Base-by-base conservation (phyloP, 2,113 vertebrate genomes). In the Gadus chalcogrammus region DNA sequence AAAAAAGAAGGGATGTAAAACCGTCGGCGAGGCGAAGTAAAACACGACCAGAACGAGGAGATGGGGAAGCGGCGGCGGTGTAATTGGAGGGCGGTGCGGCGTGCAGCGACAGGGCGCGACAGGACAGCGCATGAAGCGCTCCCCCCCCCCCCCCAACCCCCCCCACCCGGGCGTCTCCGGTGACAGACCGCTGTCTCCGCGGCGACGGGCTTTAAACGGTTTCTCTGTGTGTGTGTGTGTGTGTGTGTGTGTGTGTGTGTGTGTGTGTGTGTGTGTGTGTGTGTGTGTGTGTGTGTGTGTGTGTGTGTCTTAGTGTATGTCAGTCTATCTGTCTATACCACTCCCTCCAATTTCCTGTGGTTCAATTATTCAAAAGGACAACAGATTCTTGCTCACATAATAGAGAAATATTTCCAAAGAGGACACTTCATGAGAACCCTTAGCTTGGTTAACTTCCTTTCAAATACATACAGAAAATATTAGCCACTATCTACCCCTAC, bases 301-400 rank as follows among this genome's bases (percentile, higher is more conserved):
- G 62, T 42, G 28, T 60, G 27, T 62, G 42, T 68, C 68, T 69
- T 64, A 65, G 28, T 69, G 53, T 61, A 5, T 24, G 13, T 63
- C 12, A 15, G 22, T 63, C 22, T 62, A 13, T 62, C 61, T 63
- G 7, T 60, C 65, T 60, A 62, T 84, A 61, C 84, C 87, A 94
- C 92, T 93, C 92, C 92, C 92, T 93, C 91, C 91, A 92, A 92
- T 92, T 91, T 91, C 92, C 92, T 91, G 16, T 53, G 1, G 52
- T 53, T 15, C 52, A 53, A 24, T 24, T 24, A 24, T 24, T 24
- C 24, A 24, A 24, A 24, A 24, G 24, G 24, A 24, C 24, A 24
- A 35, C 31, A 35, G 31, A 35, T 35, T 35, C 31, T 35, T 35
- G n/a, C 55, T 58, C 16, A 58, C 55, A 58, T 58, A 58, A 58